These are phyloP conservation scores for Drosophila parvula DNA, from an alignment of 1,140 invertebrate species.

Conservation along the genomic window DNA sequence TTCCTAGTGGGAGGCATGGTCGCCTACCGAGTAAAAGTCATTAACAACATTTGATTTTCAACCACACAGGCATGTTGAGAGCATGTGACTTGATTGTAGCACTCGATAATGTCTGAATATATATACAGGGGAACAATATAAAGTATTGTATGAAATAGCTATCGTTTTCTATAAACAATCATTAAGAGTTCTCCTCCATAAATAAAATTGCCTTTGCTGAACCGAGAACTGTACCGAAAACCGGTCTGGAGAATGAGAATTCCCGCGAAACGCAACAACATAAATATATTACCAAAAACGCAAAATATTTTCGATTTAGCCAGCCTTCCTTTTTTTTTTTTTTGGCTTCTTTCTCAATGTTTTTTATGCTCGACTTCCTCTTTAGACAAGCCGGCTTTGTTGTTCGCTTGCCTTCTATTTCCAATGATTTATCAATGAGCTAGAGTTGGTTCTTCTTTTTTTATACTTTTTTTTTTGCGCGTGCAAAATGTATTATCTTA, in stretches of 20 bases:
- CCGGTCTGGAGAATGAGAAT: constrained; percentile 19
- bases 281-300: constrained; percentile 36
- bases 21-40: constrained; percentile 63
- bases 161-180: constrained; percentile 23
- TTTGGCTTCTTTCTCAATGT: constrained; percentile 48
- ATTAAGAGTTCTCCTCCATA: constrained; percentile 2
- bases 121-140: constrained; percentile 34
- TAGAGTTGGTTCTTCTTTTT: constrained; percentile 12
- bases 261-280: constrained; percentile 5
- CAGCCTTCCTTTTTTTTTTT: constrained; percentile 12
- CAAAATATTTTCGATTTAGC: constrained; percentile 32
- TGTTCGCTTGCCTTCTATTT: constrained; percentile 25
- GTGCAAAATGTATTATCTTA: constrained; percentile 65
- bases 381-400: constrained; percentile 40
- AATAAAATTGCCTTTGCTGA: constrained; percentile 18
- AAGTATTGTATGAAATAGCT: background rate
- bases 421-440: constrained; percentile 70
- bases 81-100: constrained; percentile 62
- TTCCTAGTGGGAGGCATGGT: constrained; percentile 44
- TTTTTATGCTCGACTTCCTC: constrained; percentile 70
- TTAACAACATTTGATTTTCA: constrained; percentile 51
- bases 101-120: constrained; percentile 31
- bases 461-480: constrained; percentile 24
- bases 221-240: constrained; percentile 20
- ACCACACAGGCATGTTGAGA: constrained; percentile 4